Base-by-base conservation (phyloP, 30 jellyfish, hydroid and myxozoan species). In the Sanderia malayensis region DNA sequence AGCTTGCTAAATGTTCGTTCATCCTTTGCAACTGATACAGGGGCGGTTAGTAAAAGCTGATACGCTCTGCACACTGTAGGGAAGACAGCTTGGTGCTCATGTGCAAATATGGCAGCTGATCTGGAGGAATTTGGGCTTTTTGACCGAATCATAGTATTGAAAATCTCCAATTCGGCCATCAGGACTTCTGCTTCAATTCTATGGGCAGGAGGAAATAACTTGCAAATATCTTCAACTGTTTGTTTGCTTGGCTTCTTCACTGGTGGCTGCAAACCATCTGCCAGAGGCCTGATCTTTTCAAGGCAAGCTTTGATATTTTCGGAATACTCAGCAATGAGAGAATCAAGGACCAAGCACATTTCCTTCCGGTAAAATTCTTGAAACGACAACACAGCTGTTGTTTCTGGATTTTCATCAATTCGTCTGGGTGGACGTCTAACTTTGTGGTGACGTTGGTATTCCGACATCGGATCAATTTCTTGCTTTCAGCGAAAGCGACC, bases 351-450 rank as follows among this genome's bases (percentile, higher is more conserved):
- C 67, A 41, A 44, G 67, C 69, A 30, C 80, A 68, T 44, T 44
- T 44, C 80, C 67, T 68, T 68, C 47, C 53, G 1, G 80, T 68
- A 68, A 68, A 68, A 68, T 24, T 19, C 67, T 44, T 68, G 80
- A 47, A 44, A 68, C 44, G 67, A 41, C 67, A 41, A 68, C 67
- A 25, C 80, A 44, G 80, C 80, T 27, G 80, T 37, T 46, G 80
- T 68, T 68, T 34, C 79, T 68, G 53, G 69, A 68, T 68, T 68
- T 44, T 68, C 67, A 47, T 33, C 80, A 68, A 44, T 68, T 46
- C 80, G 45, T 26, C 67, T 46, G 6, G 80, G 69, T 68, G 67
- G 80, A 44, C 34, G 80, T 68, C 80, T 68, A 68, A 47, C 52
- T 46, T 46, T 19, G 67, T 68, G 67, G 67, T 68, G 67, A 46